These are phyloP conservation scores for Lagocephalus sceleratus DNA, from an alignment of 2,797 vertebrate species.

Conservation along the genomic window DNA sequence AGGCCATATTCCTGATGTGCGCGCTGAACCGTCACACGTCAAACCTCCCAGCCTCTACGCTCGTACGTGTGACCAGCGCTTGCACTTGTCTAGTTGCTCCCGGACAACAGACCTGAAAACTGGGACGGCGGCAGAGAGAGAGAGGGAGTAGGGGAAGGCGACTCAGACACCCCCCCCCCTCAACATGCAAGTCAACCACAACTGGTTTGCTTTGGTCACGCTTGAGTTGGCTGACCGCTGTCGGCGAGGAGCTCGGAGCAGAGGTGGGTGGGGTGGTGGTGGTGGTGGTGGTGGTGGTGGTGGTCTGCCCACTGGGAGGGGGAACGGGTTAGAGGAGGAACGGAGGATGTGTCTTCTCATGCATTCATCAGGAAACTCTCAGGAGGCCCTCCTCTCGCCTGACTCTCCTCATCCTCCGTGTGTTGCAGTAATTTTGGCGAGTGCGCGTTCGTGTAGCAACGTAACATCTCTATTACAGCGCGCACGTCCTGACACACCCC, in stretches of 20 bases:
- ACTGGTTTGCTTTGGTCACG: constrained; percentile 76
- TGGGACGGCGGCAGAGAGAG: constrained; percentile 53
- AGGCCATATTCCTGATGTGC: constrained; percentile 56
- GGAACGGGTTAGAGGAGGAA: constrained; percentile 26
- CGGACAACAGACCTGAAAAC: constrained; percentile 71
- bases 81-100: constrained; percentile 73
- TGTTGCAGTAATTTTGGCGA: constrained; percentile 14
- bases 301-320: constrained; percentile 46
- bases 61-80: constrained; percentile 59
- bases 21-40: constrained; percentile 62
- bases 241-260: constrained; percentile 45
- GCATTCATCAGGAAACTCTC: constrained; percentile 61
- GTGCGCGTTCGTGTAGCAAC: constrained; percentile 16
- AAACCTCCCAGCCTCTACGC: constrained; percentile 38
- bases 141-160: constrained; percentile 23
- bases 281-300: not conserved
- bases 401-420: constrained; percentile 10
- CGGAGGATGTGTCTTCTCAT: constrained; percentile 66
- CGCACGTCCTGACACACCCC: not conserved
- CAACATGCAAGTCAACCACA: constrained; percentile 71
- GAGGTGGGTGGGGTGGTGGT: constrained; percentile 11
- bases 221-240: constrained; percentile 63
- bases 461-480: constrained; percentile 11
- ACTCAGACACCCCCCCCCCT: constrained; percentile 54
- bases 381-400: constrained; percentile 24